Evolutionary conservation across 64 coral and sea anemone species (phyloP).

Genomic region (Catalaphyllia jardinei): DNA sequence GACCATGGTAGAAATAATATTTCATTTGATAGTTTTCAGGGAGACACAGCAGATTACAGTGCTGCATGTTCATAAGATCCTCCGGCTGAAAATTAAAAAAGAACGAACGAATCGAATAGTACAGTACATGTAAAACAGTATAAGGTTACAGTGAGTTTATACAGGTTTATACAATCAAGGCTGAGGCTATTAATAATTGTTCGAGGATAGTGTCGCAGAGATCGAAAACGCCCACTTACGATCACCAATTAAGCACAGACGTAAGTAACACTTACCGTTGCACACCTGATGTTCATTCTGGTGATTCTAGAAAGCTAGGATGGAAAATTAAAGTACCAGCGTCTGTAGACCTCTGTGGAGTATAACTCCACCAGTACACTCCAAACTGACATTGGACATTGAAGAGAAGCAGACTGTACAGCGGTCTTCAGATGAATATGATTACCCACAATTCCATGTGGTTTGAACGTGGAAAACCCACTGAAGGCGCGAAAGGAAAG

Average conservation of each 20-base stretch:
- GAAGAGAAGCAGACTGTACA: not conserved
- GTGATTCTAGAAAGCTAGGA: not conserved
- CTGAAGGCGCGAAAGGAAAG: not conserved
- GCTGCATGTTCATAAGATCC: constrained; percentile 99
- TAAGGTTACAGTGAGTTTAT: too few species aligned
- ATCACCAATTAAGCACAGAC: not conserved
- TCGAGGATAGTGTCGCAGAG: not conserved
- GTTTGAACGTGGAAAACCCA: too few species aligned
- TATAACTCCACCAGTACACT: too few species aligned
- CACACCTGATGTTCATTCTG: constrained; percentile 96
- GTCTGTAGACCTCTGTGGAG: too few species aligned
- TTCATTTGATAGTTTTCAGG: constrained; percentile 99
- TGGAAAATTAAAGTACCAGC: not conserved
- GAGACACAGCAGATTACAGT: constrained; percentile 93
- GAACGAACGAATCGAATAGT: not conserved
- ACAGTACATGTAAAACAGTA: too few species aligned
- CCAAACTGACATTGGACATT: too few species aligned
- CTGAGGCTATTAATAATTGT: too few species aligned
- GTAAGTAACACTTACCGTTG: constrained; percentile 70
- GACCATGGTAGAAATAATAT: constrained; percentile 99
- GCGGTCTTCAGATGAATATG: not conserved
- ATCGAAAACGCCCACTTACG: not conserved
- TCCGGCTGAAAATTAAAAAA: constrained; percentile 74
- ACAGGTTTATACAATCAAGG: too few species aligned
- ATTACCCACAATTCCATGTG: constrained; percentile 21